Conservation (phyloP, 37 sponge, comb jelly and placozoan species). For the Hexactinellida sp. region DNA sequence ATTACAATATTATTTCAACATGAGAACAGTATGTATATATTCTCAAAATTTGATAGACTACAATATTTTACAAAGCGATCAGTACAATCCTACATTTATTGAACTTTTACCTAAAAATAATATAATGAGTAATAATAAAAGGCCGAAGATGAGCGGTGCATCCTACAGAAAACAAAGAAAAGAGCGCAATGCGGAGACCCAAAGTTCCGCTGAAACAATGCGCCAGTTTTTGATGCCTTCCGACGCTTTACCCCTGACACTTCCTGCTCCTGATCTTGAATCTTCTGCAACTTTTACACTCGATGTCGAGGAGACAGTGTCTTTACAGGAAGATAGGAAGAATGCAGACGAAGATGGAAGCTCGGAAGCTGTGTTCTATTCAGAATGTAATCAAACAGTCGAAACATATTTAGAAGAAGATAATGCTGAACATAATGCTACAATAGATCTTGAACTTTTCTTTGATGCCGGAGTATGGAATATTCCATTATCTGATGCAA, state of each 20-base stretch:
- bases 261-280: constrained; percentile 14
- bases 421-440: not conserved
- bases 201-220: not conserved
- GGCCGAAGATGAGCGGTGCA: not conserved
- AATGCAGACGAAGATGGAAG: not conserved
- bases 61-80: no score
- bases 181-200: not conserved
- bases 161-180: not conserved
- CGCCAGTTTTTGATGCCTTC: not conserved
- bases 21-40: no score
- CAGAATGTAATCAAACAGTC: not conserved
- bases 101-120: not conserved
- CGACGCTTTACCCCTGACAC: not conserved
- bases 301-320: constrained; percentile 5
- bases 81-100: no score
- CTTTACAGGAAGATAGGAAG: not conserved
- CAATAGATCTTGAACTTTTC: constrained; percentile 4
- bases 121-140: constrained; percentile 1
- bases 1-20: no score
- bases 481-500: constrained; percentile 8
- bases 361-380: not conserved
- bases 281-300: not conserved
- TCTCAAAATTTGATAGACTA: no score
- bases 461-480: not conserved
- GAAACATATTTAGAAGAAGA: not conserved